phyloP scores from a whole-genome alignment of 2,797 vertebrate genomes.

The Lacerta agilis region DNA sequence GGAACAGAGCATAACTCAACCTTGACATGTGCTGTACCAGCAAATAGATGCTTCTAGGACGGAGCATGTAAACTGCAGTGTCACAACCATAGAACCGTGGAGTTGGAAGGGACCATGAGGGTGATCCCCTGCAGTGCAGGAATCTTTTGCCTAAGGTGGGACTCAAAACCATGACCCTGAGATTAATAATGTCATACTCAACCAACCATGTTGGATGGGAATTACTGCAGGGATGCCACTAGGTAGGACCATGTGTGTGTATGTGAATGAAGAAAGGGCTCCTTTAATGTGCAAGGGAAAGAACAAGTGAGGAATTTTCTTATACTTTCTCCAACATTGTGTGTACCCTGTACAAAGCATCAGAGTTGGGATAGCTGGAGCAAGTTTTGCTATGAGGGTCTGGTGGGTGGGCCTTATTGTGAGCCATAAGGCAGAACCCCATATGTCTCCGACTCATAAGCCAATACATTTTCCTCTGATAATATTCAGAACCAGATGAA shows the following conservation, averaged over 20 bases:
- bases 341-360: not conserved
- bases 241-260: not conserved
- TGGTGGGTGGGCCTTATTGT: not conserved
- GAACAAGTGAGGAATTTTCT: not conserved
- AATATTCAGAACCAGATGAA: not conserved
- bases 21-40: no score
- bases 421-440: not conserved
- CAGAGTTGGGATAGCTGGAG: not conserved
- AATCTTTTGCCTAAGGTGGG: no score
- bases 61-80: not conserved
- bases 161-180: no score
- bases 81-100: not conserved
- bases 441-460: not conserved
- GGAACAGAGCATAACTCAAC: no score
- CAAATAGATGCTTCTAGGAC: not conserved
- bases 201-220: not conserved
- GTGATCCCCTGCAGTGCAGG: no score
- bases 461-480: not conserved
- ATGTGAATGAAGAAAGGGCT: no score
- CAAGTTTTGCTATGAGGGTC: not conserved
- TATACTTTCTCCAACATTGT: not conserved
- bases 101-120: no score
- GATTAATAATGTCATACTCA: no score
- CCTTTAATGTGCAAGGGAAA: not conserved
- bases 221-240: not conserved